phyloP scores from a whole-genome alignment of 30 jellyfish, hydroid and myxozoan species.

The Morbakka virulenta region DNA sequence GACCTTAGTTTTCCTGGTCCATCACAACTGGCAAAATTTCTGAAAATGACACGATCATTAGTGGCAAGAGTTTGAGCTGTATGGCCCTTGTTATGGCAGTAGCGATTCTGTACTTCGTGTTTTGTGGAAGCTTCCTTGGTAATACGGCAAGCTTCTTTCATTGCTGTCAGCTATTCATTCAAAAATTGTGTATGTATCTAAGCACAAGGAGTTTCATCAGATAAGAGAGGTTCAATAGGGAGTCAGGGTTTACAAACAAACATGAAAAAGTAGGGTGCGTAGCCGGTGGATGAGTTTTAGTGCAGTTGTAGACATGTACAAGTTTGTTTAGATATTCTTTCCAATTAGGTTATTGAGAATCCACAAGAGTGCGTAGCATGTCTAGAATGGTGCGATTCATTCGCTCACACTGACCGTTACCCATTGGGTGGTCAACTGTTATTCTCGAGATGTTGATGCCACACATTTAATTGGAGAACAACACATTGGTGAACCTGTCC shows the following conservation, averaged over 20 bases:
- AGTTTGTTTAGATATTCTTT: slow-evolving; percentile 5
- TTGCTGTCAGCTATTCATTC: neutral
- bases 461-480: neutral
- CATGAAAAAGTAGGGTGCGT: slow-evolving; percentile 17
- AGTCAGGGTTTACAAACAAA: slow-evolving; percentile 25
- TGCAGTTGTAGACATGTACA: slow-evolving; percentile 7
- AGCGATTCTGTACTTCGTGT: neutral
- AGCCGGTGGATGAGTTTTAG: slow-evolving; percentile 10
- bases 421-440: slow-evolving; percentile 13
- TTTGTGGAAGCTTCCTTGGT: slow-evolving; percentile 9
- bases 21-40: slow-evolving; percentile 10
- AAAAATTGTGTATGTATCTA: neutral
- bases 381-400: slow-evolving; percentile 10
- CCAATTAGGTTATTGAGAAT: slow-evolving; percentile 18
- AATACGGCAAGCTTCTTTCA: slow-evolving; percentile 28
- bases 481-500: slow-evolving; percentile 1
- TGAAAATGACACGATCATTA: neutral
- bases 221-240: slow-evolving; percentile 16
- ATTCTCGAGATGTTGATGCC: slow-evolving; percentile 20
- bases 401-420: slow-evolving; percentile 24
- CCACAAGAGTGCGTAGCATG: slow-evolving; percentile 19
- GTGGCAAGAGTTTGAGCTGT: neutral
- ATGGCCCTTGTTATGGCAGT: neutral
- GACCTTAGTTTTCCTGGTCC: slow-evolving; percentile 32
- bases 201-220: neutral